These are phyloP conservation scores for Nymphalis io DNA, from an alignment of 1,140 invertebrate species.

Conservation along the genomic window DNA sequence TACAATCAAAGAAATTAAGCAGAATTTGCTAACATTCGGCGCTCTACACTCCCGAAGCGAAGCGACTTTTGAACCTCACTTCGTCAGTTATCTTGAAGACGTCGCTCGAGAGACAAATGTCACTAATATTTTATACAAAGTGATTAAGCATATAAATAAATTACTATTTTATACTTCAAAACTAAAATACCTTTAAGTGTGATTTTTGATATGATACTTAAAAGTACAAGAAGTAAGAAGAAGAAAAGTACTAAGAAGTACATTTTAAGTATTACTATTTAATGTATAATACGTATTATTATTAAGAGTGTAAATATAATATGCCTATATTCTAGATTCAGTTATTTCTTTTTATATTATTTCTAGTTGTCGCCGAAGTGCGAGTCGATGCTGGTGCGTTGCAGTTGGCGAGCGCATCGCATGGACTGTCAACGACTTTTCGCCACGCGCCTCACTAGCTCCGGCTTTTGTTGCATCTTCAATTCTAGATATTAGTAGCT, in stretches of 20 bases:
- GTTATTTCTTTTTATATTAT: neutral
- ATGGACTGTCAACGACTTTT: slow-evolving; percentile 46
- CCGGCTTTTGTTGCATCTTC: slow-evolving; percentile 61
- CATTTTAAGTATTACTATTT: too few species aligned
- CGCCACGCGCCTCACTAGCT: slow-evolving; percentile 42
- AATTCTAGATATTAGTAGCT: slow-evolving; percentile 58
- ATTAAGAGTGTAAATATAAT: too few species aligned
- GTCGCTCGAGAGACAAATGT: slow-evolving; percentile 45
- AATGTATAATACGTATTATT: too few species aligned
- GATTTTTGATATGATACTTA: too few species aligned
- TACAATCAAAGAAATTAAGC: slow-evolving; percentile 37
- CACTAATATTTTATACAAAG: slow-evolving; percentile 49
- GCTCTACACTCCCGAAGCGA: slow-evolving; percentile 28
- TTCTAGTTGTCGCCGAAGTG: slow-evolving; percentile 53
- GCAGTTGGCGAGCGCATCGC: slow-evolving; percentile 44
- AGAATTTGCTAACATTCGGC: slow-evolving; percentile 45
- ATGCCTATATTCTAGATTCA: too few species aligned
- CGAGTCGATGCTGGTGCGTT: slow-evolving; percentile 43
- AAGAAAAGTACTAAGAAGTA: too few species aligned
- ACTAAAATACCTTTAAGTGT: neutral
- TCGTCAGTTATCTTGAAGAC: slow-evolving; percentile 37
- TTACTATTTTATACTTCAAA: neutral
- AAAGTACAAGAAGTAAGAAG: too few species aligned
- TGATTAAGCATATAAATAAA: slow-evolving; percentile 22
- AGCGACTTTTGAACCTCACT: slow-evolving; percentile 31